phyloP scores from a whole-genome alignment of 2,888 invertebrate genomes.

The Epistrophe eligans region DNA sequence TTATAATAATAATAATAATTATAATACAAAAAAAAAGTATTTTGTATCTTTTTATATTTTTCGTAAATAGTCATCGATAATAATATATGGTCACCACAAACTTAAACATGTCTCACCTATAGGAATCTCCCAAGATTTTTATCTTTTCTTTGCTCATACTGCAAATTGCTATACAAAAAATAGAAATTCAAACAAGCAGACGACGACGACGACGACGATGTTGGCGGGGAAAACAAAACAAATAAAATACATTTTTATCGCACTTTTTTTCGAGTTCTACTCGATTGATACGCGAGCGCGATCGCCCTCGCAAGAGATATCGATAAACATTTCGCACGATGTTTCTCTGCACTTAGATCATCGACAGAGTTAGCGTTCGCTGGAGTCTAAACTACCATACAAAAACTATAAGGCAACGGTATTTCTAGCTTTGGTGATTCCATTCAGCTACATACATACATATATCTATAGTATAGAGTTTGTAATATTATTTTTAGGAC shows the following conservation, averaged over 20 bases:
- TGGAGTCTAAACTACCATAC: slow-evolving; percentile 29
- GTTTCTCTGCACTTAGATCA: slow-evolving; percentile 80
- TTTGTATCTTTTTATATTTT: too few species aligned
- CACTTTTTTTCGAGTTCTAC: slow-evolving; percentile 42
- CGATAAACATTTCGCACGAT: slow-evolving; percentile 51
- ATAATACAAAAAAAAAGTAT: too few species aligned
- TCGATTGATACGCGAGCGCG: slow-evolving; percentile 39
- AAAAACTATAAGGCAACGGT: slow-evolving; percentile 26
- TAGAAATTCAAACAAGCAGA: slow-evolving; percentile 40
- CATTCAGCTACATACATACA: neutral
- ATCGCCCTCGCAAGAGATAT: slow-evolving; percentile 53
- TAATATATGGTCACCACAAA: slow-evolving; percentile 19
- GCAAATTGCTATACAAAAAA: slow-evolving; percentile 17
- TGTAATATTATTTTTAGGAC: slow-evolving; percentile 11
- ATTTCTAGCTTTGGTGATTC: slow-evolving; percentile 9
- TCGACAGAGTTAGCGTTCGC: slow-evolving; percentile 80
- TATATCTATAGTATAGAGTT: neutral
- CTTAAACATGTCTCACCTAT: neutral
- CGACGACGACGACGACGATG: slow-evolving; percentile 3
- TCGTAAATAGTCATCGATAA: neutral
- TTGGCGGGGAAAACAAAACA: slow-evolving; percentile 26
- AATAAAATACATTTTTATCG: slow-evolving; percentile 56
- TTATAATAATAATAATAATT: too few species aligned
- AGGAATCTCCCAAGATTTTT: slow-evolving; percentile 41
- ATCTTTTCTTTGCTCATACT: neutral